Evolutionary conservation across 1,140 invertebrate species (phyloP).

Genomic region (Phocides pigmalion): DNA sequence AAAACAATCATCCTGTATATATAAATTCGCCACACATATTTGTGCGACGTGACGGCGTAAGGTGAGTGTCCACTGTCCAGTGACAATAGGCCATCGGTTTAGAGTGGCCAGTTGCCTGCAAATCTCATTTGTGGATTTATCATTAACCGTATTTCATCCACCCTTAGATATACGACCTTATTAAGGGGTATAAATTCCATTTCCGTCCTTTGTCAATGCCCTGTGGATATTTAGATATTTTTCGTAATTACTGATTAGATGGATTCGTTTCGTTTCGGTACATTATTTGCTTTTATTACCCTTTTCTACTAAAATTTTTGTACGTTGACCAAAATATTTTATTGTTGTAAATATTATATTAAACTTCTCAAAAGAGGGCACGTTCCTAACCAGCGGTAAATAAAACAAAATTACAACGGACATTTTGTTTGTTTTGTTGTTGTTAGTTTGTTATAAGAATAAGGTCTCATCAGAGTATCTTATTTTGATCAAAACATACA

Average conservation of each 20-base stretch:
- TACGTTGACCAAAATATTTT: too few relatives aligned
- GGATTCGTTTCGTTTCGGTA: constrained; percentile 22
- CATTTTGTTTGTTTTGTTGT: too few relatives aligned
- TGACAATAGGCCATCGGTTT: constrained; percentile 73
- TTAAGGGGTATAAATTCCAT: constrained; percentile 79
- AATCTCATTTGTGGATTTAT: constrained; percentile 84
- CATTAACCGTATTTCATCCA: constrained; percentile 81
- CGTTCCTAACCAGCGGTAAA: too few relatives aligned
- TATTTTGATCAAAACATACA: too few relatives aligned
- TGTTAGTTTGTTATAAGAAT: too few relatives aligned
- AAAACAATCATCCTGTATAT: constrained; percentile 51
- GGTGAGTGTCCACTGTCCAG: constrained; percentile 77
- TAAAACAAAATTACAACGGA: too few relatives aligned
- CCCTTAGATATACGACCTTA: constrained; percentile 70
- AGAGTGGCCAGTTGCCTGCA: constrained; percentile 79
- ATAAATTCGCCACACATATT: constrained; percentile 40
- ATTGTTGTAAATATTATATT: too few relatives aligned
- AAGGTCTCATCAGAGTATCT: too few relatives aligned
- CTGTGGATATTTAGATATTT: constrained; percentile 62
- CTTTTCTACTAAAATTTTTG: background rate
- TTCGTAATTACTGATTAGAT: constrained; percentile 43
- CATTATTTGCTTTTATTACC: constrained; percentile 18
- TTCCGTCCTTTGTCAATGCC: constrained; percentile 66
- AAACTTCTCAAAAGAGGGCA: too few relatives aligned
- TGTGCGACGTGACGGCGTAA: constrained; percentile 68